Base-by-base conservation (phyloP, 2,888 invertebrate genomes). In the Idaea biselata region DNA sequence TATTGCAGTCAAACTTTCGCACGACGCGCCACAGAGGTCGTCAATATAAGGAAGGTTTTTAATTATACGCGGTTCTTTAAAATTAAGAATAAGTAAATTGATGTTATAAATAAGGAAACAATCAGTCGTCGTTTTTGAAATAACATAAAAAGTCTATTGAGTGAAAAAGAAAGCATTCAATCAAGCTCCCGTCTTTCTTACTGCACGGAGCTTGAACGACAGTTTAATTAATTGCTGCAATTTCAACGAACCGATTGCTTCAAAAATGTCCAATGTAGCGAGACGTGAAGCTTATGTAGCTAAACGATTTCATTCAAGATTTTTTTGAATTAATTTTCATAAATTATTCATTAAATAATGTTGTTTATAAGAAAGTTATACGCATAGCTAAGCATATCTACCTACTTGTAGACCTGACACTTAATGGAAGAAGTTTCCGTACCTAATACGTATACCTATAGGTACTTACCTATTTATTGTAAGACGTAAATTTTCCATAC, bases 221-320 rank as follows among this genome's bases (percentile, higher is more conserved):
- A 65, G 68, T 71, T 70, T 70, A 73, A 76, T 75, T 70, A 75
- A 76, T 72, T 71, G 73, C 67, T 68, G 70, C 68, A 71, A 75
- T 75, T 77, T 73, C 66, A 64, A 60, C 60, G 63, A 64, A 71
- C 66, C 61, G 66, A 67, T 68, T 68, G 72, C 68, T 62, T 64
- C 65, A 64, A 69, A 62, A 60, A 60, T 63, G 67, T 64, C 57
- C 68, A 69, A 63, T 66, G 68, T 66, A 68, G 67, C 65, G 58
- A 63, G 60, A 57, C 68, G 58, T 58, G 58, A 63, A 65, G 68
- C 69, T 54, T 33, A 14, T 11, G 14, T 44, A 44, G 11, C 11
- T 44, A 44, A 44, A 7, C 44, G 44, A 44, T 14, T 44, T 44
- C 11, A 11, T 44, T 44, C 44, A 44, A 14, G 6, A 14, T 1